phyloP scores from a whole-genome alignment of 2,888 invertebrate genomes.

The Onchidella celtica region DNA sequence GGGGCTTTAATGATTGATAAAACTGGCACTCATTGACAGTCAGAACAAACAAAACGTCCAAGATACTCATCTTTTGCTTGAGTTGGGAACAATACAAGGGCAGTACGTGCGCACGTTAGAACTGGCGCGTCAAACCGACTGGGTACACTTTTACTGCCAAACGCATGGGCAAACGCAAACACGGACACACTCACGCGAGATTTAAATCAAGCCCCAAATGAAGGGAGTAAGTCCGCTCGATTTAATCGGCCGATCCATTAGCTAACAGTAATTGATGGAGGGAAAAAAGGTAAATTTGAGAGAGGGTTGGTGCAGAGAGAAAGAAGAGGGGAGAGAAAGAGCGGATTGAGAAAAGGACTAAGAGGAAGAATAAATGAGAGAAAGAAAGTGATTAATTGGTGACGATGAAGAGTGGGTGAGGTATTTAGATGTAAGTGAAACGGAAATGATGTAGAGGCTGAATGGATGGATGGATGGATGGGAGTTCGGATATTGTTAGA shows the following conservation, averaged over 20 bases:
- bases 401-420: not conserved
- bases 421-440: too few species aligned
- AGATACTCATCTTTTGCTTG: too few species aligned
- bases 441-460: too few species aligned
- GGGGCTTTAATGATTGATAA: too few species aligned
- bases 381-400: not conserved
- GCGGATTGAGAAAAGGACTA: not conserved
- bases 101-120: too few species aligned
- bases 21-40: too few species aligned
- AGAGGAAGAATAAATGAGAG: not conserved
- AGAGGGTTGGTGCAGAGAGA: not conserved
- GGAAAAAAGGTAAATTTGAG: not conserved
- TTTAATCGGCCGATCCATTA: not conserved
- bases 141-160: too few species aligned
- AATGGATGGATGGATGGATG: too few species aligned
- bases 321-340: not conserved
- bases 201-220: not conserved
- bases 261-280: not conserved
- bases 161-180: not conserved
- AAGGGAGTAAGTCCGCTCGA: not conserved
- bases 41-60: too few species aligned
- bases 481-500: too few species aligned
- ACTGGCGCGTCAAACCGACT: too few species aligned
- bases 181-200: not conserved
- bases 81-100: too few species aligned